Base-by-base conservation (phyloP, 2,113 vertebrate genomes). In the Lathamus discolor region DNA sequence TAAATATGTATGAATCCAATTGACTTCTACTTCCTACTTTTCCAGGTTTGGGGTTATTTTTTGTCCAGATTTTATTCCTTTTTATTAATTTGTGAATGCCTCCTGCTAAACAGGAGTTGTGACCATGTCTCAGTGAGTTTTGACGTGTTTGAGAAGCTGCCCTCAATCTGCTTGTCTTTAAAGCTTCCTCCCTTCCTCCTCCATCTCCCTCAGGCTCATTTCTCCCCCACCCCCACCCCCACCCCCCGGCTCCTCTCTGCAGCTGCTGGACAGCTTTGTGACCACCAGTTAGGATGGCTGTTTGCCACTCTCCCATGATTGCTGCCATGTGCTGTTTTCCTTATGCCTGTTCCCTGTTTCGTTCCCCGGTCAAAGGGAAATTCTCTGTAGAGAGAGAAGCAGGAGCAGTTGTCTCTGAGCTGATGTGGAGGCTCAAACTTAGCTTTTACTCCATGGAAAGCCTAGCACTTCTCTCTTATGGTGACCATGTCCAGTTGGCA, bases 191-290 rank as follows among this genome's bases (percentile, higher is more conserved):
- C 75, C 82, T 77, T 94, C 91, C 86, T 95, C 95, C 94, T 78
- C 76, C 69, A 43, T 78, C 73, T 88, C 46, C 43, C 48, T 88
- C 66, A 66, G 91, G 78, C 52, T 95, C 28, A 4, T 85, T 82
- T 39, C 28, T 27, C 16, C 16, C 51, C 51, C 51, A 3, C 16
- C 28, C 0, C 37, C 41, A 11, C 41, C 14, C 41, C 41, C 37
- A 39, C 41, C 49, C 43, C 13, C n/a, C 31, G 10, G 41, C 39
- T 7, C 39, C 81, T n/a, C 67, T 29, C 52, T 51, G 86, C 93
- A 96, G 94, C 95, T 95, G 95, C 94, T 87, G 89, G 94, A 95
- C 87, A 87, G 95, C 91, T 95, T 96, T 96, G 94, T 96, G 95
- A 92, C 94, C 84, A 95, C 87, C 90, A 90, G 78, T 93, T 64